These are phyloP conservation scores for Molanna angustata DNA, from an alignment of 2,888 invertebrate species.

Conservation along the genomic window DNA sequence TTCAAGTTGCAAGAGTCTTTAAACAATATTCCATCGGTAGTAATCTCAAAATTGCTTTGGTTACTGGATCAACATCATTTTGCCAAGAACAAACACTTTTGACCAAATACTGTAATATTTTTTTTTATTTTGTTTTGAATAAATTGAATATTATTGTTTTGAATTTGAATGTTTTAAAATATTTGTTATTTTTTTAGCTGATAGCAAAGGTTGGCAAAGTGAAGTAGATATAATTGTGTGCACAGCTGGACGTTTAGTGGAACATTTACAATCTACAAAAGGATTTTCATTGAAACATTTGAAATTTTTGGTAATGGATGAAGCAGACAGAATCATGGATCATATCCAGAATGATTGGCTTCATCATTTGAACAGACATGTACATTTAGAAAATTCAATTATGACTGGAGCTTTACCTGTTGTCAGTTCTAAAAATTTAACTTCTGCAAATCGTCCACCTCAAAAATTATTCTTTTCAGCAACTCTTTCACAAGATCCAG, in stretches of 20 bases:
- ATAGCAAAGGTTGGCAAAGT: slow-evolving; percentile 57
- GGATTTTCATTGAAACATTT: slow-evolving; percentile 72
- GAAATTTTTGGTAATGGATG: slow-evolving; percentile 87
- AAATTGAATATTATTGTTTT: background rate
- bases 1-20: slow-evolving; percentile 85
- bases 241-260: slow-evolving; percentile 90
- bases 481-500: slow-evolving; percentile 94
- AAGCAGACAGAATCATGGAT: slow-evolving; percentile 94
- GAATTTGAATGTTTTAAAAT: background rate
- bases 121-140: slow-evolving; percentile 4
- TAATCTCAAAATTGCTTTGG: slow-evolving; percentile 65
- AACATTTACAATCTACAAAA: slow-evolving; percentile 82
- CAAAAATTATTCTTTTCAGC: slow-evolving; percentile 98
- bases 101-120: slow-evolving; percentile 47
- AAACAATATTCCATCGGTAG: slow-evolving; percentile 65
- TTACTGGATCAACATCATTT: slow-evolving; percentile 67
- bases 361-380: slow-evolving; percentile 71
- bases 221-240: slow-evolving; percentile 84
- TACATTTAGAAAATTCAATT: slow-evolving; percentile 54
- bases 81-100: slow-evolving; percentile 66
- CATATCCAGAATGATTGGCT: slow-evolving; percentile 91
- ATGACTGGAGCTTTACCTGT: slow-evolving; percentile 50
- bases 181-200: slow-evolving; percentile 47
- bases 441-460: slow-evolving; percentile 54
- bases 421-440: slow-evolving; percentile 52